Evolutionary conservation across 1,140 invertebrate species (phyloP).

Genomic region (Drosophila ironensis): DNA sequence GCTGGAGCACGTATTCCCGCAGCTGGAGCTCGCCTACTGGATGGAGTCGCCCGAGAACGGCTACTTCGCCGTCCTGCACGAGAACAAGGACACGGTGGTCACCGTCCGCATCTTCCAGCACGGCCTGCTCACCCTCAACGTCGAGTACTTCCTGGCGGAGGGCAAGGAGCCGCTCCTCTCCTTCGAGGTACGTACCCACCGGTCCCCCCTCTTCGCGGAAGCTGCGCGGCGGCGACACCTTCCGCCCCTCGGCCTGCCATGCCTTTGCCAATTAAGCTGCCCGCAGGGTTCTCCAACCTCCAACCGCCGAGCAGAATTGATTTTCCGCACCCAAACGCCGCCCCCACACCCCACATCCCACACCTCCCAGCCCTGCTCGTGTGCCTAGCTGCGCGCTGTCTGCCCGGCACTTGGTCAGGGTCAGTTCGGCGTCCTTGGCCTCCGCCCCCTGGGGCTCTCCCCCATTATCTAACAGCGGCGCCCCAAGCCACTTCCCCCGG

Average conservation of each 20-base stretch:
- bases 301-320: constrained; percentile 48
- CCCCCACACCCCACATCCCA: too few species aligned
- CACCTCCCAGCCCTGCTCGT: too few species aligned
- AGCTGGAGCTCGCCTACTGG: constrained; percentile 85
- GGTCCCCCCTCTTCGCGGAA: too few species aligned
- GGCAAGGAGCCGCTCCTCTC: constrained; percentile 87
- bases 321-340: constrained; percentile 50
- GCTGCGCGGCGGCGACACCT: too few species aligned
- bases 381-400: constrained; percentile 25
- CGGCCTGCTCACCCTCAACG: constrained; percentile 89
- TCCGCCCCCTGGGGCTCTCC: not conserved
- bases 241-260: not conserved
- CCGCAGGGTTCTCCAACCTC: constrained; percentile 27
- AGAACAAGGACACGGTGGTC: constrained; percentile 87
- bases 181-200: constrained; percentile 89
- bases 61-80: constrained; percentile 86
- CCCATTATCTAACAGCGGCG: constrained; percentile 34
- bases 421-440: constrained; percentile 29
- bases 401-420: constrained; percentile 38
- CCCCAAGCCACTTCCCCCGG: not conserved
- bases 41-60: constrained; percentile 86
- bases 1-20: constrained; percentile 86
- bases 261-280: not conserved
- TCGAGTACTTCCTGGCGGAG: constrained; percentile 90
- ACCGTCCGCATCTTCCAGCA: constrained; percentile 86